phyloP scores from a whole-genome alignment of 1,140 invertebrate genomes.

The Tetramorium alpestre region DNA sequence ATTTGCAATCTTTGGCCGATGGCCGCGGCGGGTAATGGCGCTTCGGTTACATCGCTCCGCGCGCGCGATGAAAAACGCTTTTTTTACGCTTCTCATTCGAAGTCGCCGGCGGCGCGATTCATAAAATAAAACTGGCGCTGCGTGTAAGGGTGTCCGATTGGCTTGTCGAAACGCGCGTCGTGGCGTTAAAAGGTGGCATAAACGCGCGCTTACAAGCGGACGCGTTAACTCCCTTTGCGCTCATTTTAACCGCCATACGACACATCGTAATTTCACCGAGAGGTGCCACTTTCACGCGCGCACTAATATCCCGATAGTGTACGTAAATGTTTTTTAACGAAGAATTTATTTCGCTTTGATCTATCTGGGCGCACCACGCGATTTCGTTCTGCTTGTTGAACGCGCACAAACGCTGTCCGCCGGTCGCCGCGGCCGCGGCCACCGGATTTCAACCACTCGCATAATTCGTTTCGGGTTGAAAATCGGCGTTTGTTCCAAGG shows the following conservation, averaged over 20 bases:
- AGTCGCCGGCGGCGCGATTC: conserved; percentile 38
- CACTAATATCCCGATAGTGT: conserved; percentile 21
- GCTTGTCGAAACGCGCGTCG: conserved; percentile 25
- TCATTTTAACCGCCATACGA: conserved; percentile 10
- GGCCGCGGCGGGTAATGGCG: not conserved
- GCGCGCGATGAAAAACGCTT: not conserved
- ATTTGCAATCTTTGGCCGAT: conserved; percentile 32
- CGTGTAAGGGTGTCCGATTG: conserved; percentile 25
- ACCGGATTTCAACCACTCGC: not conserved
- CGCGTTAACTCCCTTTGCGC: conserved; percentile 34
- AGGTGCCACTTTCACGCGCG: conserved; percentile 31
- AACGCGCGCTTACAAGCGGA: conserved; percentile 4
- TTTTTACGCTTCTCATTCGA: conserved; percentile 32
- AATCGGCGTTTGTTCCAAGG: not conserved
- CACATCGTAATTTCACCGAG: conserved; percentile 27
- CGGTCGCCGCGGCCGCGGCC: no score
- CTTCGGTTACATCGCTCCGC: conserved; percentile 8
- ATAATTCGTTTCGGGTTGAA: not conserved
- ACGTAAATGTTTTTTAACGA: conserved; percentile 21
- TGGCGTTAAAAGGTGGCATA: conserved; percentile 4
- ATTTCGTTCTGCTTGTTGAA: conserved; percentile 36
- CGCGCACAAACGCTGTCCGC: conserved; percentile 5
- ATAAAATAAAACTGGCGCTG: conserved; percentile 42
- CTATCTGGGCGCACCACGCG: not conserved
- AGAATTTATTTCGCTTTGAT: conserved; percentile 51